These are phyloP conservation scores for Zaprionus capensis DNA, from an alignment of 1,140 invertebrate genomes.

Conservation along the genomic window DNA sequence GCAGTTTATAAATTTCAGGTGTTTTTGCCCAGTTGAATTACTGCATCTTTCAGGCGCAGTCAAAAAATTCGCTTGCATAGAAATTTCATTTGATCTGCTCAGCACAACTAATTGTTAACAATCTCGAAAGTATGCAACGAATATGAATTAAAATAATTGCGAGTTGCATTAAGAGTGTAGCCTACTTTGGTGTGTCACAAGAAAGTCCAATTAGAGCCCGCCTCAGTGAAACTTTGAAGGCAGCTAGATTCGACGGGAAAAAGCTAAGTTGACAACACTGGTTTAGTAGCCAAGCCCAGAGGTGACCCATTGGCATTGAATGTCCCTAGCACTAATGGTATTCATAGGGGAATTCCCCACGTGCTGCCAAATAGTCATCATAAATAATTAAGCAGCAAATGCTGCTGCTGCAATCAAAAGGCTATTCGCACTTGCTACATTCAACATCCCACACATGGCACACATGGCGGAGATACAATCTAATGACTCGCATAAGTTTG, in stretches of 20 bases:
- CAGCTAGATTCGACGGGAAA: too few relatives aligned
- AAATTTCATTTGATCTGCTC: too few relatives aligned
- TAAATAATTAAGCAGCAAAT: slow-evolving; percentile 58
- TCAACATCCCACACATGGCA: too few relatives aligned
- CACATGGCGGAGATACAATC: slow-evolving; percentile 56
- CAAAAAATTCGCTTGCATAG: too few relatives aligned
- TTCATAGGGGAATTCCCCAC: slow-evolving; percentile 31
- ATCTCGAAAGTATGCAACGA: slow-evolving; percentile 53
- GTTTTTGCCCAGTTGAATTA: too few relatives aligned
- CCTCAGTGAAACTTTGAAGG: too few relatives aligned
- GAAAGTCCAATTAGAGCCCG: too few relatives aligned
- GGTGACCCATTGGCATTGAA: slow-evolving; percentile 17
- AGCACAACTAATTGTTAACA: not conserved
- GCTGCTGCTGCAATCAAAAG: slow-evolving; percentile 34
- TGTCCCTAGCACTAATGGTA: slow-evolving; percentile 7
- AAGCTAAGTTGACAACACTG: too few relatives aligned
- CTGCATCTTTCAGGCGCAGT: too few relatives aligned
- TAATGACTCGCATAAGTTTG: slow-evolving; percentile 64
- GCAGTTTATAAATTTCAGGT: slow-evolving; percentile 19
- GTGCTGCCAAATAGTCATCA: slow-evolving; percentile 36
- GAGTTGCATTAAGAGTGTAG: too few relatives aligned
- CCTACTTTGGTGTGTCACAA: too few relatives aligned
- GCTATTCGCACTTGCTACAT: slow-evolving; percentile 26
- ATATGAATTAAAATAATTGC: slow-evolving; percentile 8
- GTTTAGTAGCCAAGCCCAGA: too few relatives aligned